Percentiles rank a stretch among this genome's conserved stretches.
Conservation (phyloP, 2,797 vertebrate genomes). For the Kryptolebias ocellatus region DNA sequence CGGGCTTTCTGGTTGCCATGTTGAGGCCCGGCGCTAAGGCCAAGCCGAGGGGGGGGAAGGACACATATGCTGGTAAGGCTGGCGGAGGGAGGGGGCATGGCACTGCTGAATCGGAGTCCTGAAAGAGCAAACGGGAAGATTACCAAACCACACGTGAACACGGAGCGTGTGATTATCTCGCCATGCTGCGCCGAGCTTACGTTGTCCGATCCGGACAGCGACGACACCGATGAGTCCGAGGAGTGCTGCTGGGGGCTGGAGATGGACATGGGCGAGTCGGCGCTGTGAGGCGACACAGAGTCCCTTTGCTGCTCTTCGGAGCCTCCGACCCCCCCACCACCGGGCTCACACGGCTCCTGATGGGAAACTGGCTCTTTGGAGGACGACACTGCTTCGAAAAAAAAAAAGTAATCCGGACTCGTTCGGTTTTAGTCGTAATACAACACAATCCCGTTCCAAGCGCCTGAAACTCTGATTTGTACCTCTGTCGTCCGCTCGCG, state of each 20-base stretch:
- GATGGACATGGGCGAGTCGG: conserved; percentile 88
- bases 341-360: conserved; percentile 54
- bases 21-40: conserved; percentile 85
- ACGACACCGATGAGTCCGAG: conserved; percentile 93
- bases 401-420: not conserved
- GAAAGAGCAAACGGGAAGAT: conserved; percentile 17
- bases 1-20: conserved; percentile 84
- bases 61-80: conserved; percentile 84
- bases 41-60: conserved; percentile 85
- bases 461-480: conserved; percentile 36
- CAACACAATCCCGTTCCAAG: too few relatives aligned
- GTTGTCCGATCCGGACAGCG: conserved; percentile 93
- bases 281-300: conserved; percentile 84
- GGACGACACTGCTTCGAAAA: conserved; percentile 31
- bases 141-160: not conserved
- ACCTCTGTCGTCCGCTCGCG: conserved; percentile 84
- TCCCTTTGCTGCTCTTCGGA: conserved; percentile 87
- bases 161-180: too few relatives aligned
- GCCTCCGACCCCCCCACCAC: conserved; percentile 41
- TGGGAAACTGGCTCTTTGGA: conserved; percentile 55
- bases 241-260: conserved; percentile 91
- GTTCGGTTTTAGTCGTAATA: too few relatives aligned
- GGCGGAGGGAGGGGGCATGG: conserved; percentile 82
- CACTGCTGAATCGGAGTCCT: conserved; percentile 93
- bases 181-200: conserved; percentile 81